Evolutionary conservation across 2,113 vertebrate genomes (phyloP).

Genomic region (Erinaceus europaeus): DNA sequence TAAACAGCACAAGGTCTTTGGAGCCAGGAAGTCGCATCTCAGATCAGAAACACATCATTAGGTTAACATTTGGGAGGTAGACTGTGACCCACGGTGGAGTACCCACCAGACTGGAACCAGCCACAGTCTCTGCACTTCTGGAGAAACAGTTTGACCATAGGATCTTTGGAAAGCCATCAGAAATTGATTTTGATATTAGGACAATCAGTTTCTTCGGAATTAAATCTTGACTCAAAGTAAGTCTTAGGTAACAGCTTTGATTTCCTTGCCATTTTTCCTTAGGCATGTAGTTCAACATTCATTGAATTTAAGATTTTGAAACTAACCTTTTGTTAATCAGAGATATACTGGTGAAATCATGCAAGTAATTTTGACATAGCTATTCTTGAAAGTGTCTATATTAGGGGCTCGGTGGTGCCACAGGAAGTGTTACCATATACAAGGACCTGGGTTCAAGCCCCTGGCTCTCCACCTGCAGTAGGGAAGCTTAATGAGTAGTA

Average conservation of each 20-base stretch:
- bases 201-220: constrained; percentile 14
- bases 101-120: neutral
- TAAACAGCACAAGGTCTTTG: constrained; percentile 29
- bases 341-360: constrained; percentile 40
- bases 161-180: neutral
- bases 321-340: constrained; percentile 8
- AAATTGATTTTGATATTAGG: constrained; percentile 20
- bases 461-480: no score
- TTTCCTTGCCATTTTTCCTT: constrained; percentile 12
- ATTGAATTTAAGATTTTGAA: constrained; percentile 29
- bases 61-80: neutral
- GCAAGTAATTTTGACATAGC: neutral
- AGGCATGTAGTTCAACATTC: constrained; percentile 19
- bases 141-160: neutral
- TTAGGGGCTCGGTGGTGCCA: no score
- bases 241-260: neutral
- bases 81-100: neutral
- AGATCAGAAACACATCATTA: neutral
- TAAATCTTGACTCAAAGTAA: constrained; percentile 33
- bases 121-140: neutral
- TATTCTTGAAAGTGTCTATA: neutral
- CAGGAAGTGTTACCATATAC: no score
- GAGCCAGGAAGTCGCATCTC: constrained; percentile 36
- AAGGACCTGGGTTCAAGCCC: no score
- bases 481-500: no score